phyloP scores from a whole-genome alignment of 2,888 invertebrate species.

The Orthonychiurus folsomi region DNA sequence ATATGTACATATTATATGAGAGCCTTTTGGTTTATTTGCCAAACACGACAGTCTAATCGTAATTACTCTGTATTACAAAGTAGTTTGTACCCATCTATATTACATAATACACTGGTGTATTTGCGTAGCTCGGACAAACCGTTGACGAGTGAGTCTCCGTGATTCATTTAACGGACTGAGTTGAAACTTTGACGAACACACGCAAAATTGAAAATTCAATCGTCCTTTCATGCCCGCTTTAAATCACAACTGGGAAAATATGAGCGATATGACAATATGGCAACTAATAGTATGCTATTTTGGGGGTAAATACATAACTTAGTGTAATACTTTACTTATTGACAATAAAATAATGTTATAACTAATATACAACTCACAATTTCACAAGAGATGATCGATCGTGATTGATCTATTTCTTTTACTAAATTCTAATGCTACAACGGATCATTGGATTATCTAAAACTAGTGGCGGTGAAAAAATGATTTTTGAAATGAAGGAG shows the following conservation, averaged over 20 bases:
- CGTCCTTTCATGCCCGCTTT: neutral
- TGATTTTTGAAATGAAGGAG: too few relatives aligned
- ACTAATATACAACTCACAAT: too few relatives aligned
- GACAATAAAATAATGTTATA: neutral
- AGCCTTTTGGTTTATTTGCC: neutral
- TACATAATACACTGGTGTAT: neutral
- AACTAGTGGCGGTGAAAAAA: too few relatives aligned
- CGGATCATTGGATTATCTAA: too few relatives aligned
- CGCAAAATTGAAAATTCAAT: neutral
- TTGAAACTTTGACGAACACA: neutral
- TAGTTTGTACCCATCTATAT: neutral
- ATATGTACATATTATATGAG: neutral
- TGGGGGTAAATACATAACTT: neutral
- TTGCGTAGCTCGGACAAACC: neutral
- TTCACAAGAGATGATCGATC: too few relatives aligned
- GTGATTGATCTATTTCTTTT: too few relatives aligned
- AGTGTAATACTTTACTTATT: neutral
- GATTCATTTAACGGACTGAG: neutral
- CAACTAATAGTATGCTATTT: too few relatives aligned
- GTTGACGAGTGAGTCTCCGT: neutral
- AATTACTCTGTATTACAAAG: constrained; percentile 1
- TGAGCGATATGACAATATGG: too few relatives aligned
- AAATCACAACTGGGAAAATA: neutral
- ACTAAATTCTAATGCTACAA: too few relatives aligned
- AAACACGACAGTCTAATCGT: neutral